phyloP scores from a whole-genome alignment of 1,140 invertebrate genomes.

The Drosophila pallidifrons region DNA sequence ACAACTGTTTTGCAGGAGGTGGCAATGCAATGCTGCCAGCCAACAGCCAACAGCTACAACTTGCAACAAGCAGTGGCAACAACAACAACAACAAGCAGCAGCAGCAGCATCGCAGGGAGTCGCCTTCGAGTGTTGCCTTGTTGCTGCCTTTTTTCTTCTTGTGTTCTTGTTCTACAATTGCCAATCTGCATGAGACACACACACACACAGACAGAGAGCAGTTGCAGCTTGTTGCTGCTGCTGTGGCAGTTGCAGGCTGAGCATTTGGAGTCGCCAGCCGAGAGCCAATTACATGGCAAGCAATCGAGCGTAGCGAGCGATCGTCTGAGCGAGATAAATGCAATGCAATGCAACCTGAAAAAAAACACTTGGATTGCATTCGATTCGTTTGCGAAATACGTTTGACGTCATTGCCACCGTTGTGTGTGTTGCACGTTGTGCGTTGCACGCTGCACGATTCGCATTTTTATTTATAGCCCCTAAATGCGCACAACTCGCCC shows the following conservation, averaged over 20 bases:
- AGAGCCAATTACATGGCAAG: constrained; percentile 49
- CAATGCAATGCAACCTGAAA: not conserved
- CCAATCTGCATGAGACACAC: constrained; percentile 50
- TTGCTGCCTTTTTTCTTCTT: constrained; percentile 16
- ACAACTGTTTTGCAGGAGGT: constrained; percentile 74
- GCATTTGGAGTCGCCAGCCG: constrained; percentile 6
- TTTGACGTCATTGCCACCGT: constrained; percentile 55
- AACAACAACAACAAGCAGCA: not conserved
- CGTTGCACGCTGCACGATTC: constrained; percentile 35
- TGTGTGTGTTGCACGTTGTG: constrained; percentile 6
- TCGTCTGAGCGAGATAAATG: constrained; percentile 41
- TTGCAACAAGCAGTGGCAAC: constrained; percentile 15
- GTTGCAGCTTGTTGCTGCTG: constrained; percentile 9
- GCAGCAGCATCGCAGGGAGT: constrained; percentile 18
- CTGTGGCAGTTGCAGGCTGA: constrained; percentile 15
- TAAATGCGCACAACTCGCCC: constrained; percentile 14
- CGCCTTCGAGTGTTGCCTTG: constrained; percentile 17
- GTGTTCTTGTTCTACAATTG: constrained; percentile 54
- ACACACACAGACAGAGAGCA: not conserved
- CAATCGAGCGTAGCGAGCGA: constrained; percentile 25
- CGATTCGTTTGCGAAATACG: constrained; percentile 32
- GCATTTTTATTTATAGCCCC: constrained; percentile 49
- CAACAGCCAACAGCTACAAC: constrained; percentile 19
- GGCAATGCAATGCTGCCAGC: constrained; percentile 52
- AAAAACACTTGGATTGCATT: not conserved